Evolutionary conservation across 2,888 invertebrate species (phyloP).

Genomic region (Lasioglossum figueresi): DNA sequence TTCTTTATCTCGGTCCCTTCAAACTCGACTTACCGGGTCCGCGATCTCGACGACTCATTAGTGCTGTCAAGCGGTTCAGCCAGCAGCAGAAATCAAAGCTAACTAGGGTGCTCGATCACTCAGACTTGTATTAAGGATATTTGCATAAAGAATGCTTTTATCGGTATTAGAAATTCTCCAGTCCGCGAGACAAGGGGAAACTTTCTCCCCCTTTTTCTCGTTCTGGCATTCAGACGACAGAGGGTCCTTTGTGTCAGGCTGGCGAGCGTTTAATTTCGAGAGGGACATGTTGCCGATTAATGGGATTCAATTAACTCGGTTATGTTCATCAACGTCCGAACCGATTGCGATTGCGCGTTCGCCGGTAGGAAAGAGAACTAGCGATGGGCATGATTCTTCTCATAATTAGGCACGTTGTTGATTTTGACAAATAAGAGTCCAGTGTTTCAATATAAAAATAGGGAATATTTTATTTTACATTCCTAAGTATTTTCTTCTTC

Average conservation of each 20-base stretch:
- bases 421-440: neutral
- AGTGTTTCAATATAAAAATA: neutral
- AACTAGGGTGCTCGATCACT: slow-evolving; percentile 61
- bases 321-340: slow-evolving; percentile 54
- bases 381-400: neutral
- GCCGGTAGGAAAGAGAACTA: neutral
- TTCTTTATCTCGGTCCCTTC: slow-evolving; percentile 40
- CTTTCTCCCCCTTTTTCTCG: neutral
- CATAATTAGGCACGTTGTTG: neutral
- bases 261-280: slow-evolving; percentile 46
- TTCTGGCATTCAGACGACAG: neutral
- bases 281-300: slow-evolving; percentile 54
- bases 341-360: slow-evolving; percentile 28
- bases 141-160: slow-evolving; percentile 57
- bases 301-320: slow-evolving; percentile 56
- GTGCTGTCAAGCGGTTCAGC: slow-evolving; percentile 59
- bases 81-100: slow-evolving; percentile 55
- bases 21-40: slow-evolving; percentile 46
- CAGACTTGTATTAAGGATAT: slow-evolving; percentile 58
- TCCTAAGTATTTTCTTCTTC: neutral
- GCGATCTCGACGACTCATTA: slow-evolving; percentile 58
- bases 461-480: neutral
- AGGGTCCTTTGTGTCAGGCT: neutral
- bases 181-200: slow-evolving; percentile 22
- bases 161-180: slow-evolving; percentile 57